Base-by-base conservation (phyloP, 2,113 vertebrate species). In the Xyrauchen texanus region DNA sequence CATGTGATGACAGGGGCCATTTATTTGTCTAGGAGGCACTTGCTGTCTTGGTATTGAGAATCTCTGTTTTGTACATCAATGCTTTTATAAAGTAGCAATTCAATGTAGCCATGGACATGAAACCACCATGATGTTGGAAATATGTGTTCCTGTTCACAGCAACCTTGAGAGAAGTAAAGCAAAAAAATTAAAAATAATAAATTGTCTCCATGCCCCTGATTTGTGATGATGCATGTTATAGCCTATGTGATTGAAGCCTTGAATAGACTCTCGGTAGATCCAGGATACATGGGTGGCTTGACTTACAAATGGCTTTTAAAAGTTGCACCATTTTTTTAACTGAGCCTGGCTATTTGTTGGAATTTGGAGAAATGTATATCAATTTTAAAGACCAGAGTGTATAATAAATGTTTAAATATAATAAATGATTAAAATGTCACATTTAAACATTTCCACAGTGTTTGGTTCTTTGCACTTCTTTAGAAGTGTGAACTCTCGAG, bases 291-390 rank as follows among this genome's bases (percentile, higher is more conserved):
- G 67, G 78, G 75, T 85, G 75, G 78, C 60, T 72, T 46, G 21
- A 66, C 53, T 21, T 34, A 46, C 76, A 84, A 81, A 83, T 70
- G 69, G 57, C 76, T 81, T 69, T 75, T 85, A 82, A 85, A 83
- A 77, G 67, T 82, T 65, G 52, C 78, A 82, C 68, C 53, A 34
- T 34, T 34, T 34, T 34, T 34, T 34, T 1, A 76, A 76, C 76
- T 67, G 69, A 65, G 64, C 55, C 53, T 70, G 78, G 63, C 58
- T 55, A 78, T 82, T 83, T 69, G 55, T 63, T 79, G 78, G 75
- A 79, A 67, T 44, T 44, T 44, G 51, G 42, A 70, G 65, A 77
- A 73, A 42, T 10, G 15, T 21, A 58, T 66, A 77, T 82, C 51
- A 76, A 68, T 57, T 81, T 80, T 87, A 76, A 77, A 76, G 63